Percentiles rank a stretch among this genome's conserved stretches.
Evolutionary conservation across 2,888 invertebrate species (phyloP).

Genomic region (Scrobipalpa costella): DNA sequence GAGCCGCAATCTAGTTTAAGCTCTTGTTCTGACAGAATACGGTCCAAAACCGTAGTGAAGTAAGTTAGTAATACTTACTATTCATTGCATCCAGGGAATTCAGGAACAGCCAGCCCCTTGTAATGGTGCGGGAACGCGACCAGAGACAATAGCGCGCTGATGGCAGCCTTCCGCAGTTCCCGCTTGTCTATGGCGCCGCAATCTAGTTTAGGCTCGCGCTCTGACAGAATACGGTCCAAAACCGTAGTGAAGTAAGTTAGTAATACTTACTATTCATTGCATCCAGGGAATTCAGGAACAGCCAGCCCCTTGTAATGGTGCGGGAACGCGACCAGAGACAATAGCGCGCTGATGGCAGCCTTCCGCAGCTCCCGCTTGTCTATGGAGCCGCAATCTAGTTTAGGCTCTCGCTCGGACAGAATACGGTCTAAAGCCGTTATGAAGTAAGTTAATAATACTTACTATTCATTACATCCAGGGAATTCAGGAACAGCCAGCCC

Average conservation of each 20-base stretch:
- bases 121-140: constrained; percentile 97
- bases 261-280: constrained; percentile 72
- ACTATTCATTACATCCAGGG: no score
- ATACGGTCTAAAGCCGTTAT: no score
- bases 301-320: constrained; percentile 92
- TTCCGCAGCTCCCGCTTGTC: constrained; percentile 78
- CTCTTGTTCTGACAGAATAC: constrained; percentile 93
- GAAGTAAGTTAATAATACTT: no score
- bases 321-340: constrained; percentile 95
- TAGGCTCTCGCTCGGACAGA: no score
- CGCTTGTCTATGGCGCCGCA: constrained; percentile 88
- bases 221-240: constrained; percentile 93
- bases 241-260: no score
- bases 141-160: constrained; percentile 94
- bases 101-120: constrained; percentile 86
- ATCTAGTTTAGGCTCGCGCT: constrained; percentile 79
- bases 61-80: constrained; percentile 70
- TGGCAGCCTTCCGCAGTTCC: constrained; percentile 89
- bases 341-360: constrained; percentile 94
- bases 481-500: no score
- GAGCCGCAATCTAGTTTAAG: constrained; percentile 85
- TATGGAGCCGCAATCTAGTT: no score
- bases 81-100: constrained; percentile 83
- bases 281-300: constrained; percentile 85
- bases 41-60: no score